Percentiles rank a stretch among this genome's conserved stretches.
phyloP scores from a whole-genome alignment of 2,113 vertebrate genomes.

The Turdus rufiventris region DNA sequence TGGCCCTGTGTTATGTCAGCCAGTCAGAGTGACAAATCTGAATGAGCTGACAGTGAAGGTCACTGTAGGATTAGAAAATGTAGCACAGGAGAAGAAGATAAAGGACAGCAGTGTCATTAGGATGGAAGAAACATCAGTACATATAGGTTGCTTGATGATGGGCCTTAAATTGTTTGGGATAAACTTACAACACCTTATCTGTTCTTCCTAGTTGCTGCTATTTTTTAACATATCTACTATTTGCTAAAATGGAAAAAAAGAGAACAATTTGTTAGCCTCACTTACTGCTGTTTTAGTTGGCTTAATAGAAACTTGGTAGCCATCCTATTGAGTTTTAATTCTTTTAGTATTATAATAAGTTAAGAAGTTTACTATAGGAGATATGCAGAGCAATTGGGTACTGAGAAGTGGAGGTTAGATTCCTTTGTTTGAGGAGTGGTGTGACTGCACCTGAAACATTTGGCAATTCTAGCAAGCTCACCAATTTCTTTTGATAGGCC shows the following conservation, averaged over 20 bases:
- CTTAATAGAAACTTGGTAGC: neutral
- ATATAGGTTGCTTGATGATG: neutral
- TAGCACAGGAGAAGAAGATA: neutral
- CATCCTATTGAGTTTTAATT: neutral
- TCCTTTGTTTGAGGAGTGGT: slow-evolving; percentile 10
- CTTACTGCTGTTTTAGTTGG: neutral
- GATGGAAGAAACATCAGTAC: neutral
- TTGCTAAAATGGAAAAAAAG: neutral
- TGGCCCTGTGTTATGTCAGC: neutral
- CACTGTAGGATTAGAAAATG: neutral
- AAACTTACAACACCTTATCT: neutral
- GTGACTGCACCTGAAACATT: slow-evolving; percentile 48
- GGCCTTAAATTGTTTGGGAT: neutral
- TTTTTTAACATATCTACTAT: neutral
- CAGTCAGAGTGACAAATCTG: neutral
- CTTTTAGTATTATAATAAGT: neutral
- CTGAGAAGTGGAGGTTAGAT: slow-evolving; percentile 10
- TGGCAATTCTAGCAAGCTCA: slow-evolving; percentile 19
- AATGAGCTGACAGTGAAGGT: neutral
- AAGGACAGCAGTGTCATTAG: neutral
- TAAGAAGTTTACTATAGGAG: neutral
- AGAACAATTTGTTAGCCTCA: neutral
- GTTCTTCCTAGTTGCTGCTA: neutral
- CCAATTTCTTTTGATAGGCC: slow-evolving; percentile 37
- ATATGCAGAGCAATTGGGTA: neutral